Base-by-base conservation (phyloP, 2,797 vertebrate genomes). In the Pangasius mekongensis region DNA sequence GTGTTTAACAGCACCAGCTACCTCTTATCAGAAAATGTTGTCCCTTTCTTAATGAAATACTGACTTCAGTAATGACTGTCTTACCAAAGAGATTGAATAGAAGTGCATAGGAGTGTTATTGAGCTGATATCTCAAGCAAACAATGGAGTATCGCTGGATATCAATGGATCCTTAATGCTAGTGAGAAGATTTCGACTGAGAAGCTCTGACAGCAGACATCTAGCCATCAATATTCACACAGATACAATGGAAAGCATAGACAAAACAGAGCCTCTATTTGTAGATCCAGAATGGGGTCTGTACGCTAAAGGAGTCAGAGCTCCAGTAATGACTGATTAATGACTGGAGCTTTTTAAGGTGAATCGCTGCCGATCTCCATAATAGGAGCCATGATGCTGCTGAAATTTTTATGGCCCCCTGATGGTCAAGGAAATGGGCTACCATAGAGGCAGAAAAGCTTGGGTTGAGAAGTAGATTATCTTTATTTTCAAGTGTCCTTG, bases 311-410 rank as follows among this genome's bases (percentile, higher is more conserved):
- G 77, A 87, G 56, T 54, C 76, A 39, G 85, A 60, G 89, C 86
- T 73, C 77, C 87, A 82, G 71, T 91, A 92, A 92, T 92, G 90
- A 90, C 78, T 89, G 90, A 90, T 91, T 92, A 91, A 91, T 90
- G 88, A 74, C 85, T 49, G 83, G 84, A 88, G 86, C 52, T 87
- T 90, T 92, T 88, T 88, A 88, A 87, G 84, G 58, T 71, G 86
- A 86, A 78, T 85, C 54, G 64, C 74, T 89, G 67, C 87, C 90
- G 88, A 91, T 91, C 82, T 87, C 87, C 84, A 86, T 90, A 89
- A 92, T 89, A 89, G 80, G 54, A 89, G 64, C 88, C 83, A 85
- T 85, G 84, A 74, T 69, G 83, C 86, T 87, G 24, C 82, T 92
- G 86, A 89, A 92, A 90, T 84, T 91, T 91, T 90, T 89, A 90